phyloP scores from a whole-genome alignment of 2,113 vertebrate genomes.

The Hystrix brachyura region DNA sequence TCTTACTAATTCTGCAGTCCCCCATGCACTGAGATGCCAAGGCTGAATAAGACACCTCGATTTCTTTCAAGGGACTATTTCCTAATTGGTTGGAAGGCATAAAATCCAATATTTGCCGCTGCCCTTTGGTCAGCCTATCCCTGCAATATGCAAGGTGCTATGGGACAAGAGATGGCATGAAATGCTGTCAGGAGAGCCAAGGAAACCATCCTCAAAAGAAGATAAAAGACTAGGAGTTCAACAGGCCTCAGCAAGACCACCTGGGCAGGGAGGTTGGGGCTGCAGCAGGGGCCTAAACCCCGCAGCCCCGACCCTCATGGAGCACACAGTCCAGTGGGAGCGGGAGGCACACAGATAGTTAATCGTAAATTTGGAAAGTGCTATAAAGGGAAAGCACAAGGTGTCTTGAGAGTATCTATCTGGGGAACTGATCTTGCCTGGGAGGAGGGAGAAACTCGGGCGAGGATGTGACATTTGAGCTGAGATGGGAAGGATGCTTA shows the following conservation, averaged over 20 bases:
- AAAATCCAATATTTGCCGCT: neutral
- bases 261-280: neutral
- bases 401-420: neutral
- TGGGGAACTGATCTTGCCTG: neutral
- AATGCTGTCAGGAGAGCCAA: neutral
- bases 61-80: neutral
- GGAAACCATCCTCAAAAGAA: neutral
- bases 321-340: neutral
- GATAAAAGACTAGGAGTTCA: neutral
- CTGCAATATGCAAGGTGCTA: neutral
- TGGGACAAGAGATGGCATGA: neutral
- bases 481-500: neutral
- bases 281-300: neutral
- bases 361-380: neutral
- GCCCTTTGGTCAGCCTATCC: neutral
- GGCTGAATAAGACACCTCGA: neutral
- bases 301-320: fast-evolving
- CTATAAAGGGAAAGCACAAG: conserved; percentile 14
- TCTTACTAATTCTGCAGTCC: neutral
- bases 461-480: neutral
- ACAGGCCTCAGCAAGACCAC: neutral
- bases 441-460: neutral
- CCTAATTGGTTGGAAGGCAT: neutral
- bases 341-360: neutral
- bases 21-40: neutral